Conservation (phyloP, 1,140 invertebrate genomes). For the Zelostemma sp. region DNA sequence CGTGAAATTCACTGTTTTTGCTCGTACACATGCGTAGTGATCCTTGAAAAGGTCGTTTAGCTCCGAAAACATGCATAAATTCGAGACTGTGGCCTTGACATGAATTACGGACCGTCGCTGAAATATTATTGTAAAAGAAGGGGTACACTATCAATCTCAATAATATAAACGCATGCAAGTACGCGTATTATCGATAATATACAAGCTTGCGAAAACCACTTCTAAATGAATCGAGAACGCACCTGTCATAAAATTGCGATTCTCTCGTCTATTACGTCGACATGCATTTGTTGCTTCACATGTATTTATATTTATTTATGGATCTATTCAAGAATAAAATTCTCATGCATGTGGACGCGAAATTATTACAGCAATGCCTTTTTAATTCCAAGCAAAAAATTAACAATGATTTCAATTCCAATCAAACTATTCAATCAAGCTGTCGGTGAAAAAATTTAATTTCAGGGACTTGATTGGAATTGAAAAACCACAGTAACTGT, state of each 20-base stretch:
- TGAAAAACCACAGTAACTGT: too few relatives aligned
- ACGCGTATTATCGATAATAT: background rate
- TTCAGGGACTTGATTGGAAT: too few relatives aligned
- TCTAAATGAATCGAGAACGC: slow-evolving; percentile 12
- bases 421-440: too few relatives aligned
- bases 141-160: slow-evolving; percentile 8
- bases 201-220: slow-evolving; percentile 3
- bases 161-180: background rate
- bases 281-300: background rate
- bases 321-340: too few relatives aligned
- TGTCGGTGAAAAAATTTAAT: too few relatives aligned
- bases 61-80: slow-evolving; percentile 7
- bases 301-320: background rate
- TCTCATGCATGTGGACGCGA: too few relatives aligned
- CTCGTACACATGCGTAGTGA: background rate
- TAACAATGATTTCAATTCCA: too few relatives aligned
- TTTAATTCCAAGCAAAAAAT: too few relatives aligned
- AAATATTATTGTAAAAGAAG: slow-evolving; percentile 9
- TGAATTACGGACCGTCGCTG: slow-evolving; percentile 14
- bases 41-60: slow-evolving; percentile 5
- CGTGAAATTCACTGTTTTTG: background rate
- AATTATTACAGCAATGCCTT: background rate
- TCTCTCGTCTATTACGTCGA: background rate
- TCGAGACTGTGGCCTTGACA: slow-evolving; percentile 24
- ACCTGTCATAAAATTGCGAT: background rate